A percentile compares a stretch with the other conserved stretches of the same genome.
These are phyloP conservation scores for Sterna hirundo DNA, from an alignment of 2,113 vertebrate species.

Conservation along the genomic window DNA sequence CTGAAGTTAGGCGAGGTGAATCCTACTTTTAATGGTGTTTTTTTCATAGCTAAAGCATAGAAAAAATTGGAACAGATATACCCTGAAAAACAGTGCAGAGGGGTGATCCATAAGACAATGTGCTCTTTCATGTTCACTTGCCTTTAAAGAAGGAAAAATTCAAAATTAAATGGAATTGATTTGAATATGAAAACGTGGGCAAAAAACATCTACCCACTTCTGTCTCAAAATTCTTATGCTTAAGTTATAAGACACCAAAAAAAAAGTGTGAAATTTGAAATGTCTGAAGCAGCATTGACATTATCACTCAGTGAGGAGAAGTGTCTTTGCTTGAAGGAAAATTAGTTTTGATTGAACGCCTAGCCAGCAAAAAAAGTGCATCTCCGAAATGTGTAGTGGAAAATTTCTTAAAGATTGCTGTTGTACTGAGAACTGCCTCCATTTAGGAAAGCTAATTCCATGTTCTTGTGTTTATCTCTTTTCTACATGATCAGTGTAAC, in stretches of 20 bases:
- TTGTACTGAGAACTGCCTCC: not conserved
- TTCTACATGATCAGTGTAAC: fast-evolving
- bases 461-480: not conserved
- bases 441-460: not conserved
- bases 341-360: not conserved
- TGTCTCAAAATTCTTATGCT: conserved; percentile 29
- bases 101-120: not conserved
- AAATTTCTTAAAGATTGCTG: not conserved
- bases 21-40: not conserved
- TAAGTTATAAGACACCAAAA: not conserved
- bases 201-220: conserved; percentile 33
- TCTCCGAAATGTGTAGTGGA: not conserved
- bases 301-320: not conserved
- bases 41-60: not conserved
- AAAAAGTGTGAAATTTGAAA: not conserved
- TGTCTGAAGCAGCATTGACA: not conserved
- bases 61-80: not conserved
- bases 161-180: conserved; percentile 12
- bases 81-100: not conserved
- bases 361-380: not conserved
- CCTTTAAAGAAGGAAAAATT: conserved; percentile 1
- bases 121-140: not conserved
- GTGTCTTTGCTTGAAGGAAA: not conserved
- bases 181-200: conserved; percentile 1
- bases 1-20: not conserved